Evolutionary conservation across 1,140 invertebrate genomes (phyloP).

Genomic region (Andrena cerasifolii): DNA sequence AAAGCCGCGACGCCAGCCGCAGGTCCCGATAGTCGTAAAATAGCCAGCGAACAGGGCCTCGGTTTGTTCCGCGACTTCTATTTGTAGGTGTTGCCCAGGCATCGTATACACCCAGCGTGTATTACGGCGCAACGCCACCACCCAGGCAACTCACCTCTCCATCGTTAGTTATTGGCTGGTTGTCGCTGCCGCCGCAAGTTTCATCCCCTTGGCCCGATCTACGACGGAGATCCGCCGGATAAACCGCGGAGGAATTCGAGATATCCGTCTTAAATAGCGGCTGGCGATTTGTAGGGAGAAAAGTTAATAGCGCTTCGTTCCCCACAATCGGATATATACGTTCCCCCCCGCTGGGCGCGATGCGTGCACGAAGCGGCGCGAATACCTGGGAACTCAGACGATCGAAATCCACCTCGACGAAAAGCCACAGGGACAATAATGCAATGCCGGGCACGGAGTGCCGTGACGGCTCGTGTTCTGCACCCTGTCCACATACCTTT

Average conservation of each 20-base stretch:
- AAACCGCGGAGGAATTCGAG: background rate
- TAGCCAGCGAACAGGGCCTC: constrained; percentile 38
- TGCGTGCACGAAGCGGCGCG: background rate
- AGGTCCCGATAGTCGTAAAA: constrained; percentile 52
- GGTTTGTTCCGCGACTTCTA: constrained; percentile 49
- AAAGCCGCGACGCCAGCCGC: constrained; percentile 39
- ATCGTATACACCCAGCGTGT: constrained; percentile 29
- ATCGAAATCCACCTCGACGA: constrained; percentile 13
- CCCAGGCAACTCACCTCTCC: constrained; percentile 30
- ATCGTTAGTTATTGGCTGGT: constrained; percentile 44
- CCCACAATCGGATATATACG: background rate
- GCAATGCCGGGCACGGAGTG: background rate
- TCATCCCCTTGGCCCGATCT: constrained; percentile 2
- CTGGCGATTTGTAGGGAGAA: background rate
- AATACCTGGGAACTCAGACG: background rate
- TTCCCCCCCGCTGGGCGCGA: background rate
- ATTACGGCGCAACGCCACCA: constrained; percentile 33
- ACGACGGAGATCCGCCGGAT: constrained; percentile 2
- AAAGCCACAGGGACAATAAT: constrained; percentile 10
- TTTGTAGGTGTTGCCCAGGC: constrained; percentile 56
- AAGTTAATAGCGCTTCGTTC: constrained; percentile 1
- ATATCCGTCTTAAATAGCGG: constrained; percentile 37
- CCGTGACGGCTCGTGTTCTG: constrained; percentile 8
- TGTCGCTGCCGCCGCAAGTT: constrained; percentile 27
- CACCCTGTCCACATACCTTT: background rate